A percentile compares a stretch with the other conserved stretches of the same genome.
Evolutionary conservation across 2,113 vertebrate genomes (phyloP).

Genomic region (Neotragus pygmaeus): DNA sequence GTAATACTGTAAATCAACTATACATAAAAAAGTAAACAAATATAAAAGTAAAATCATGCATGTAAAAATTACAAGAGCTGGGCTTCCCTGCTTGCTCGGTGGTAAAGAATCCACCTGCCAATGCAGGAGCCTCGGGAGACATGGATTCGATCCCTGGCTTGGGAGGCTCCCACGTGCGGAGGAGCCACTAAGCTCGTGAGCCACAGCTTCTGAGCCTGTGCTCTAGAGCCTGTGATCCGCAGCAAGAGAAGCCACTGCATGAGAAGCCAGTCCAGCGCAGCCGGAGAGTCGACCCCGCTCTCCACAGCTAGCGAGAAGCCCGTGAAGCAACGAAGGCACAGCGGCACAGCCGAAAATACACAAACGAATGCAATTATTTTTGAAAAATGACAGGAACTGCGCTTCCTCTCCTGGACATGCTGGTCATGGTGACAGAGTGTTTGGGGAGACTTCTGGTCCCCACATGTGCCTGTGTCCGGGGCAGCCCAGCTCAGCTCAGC

Average conservation of each 20-base stretch:
- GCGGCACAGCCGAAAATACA: neutral
- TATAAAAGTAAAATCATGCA: neutral
- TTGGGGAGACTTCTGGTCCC: neutral
- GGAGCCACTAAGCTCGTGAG: neutral
- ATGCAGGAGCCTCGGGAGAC: neutral
- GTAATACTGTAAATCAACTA: neutral
- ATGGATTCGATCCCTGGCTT: neutral
- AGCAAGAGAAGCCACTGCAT: neutral
- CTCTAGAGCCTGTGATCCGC: neutral
- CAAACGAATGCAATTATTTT: neutral
- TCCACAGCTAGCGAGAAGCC: neutral
- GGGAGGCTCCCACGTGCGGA: neutral
- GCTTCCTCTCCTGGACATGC: neutral
- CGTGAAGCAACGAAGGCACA: neutral
- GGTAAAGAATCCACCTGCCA: neutral
- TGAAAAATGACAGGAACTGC: neutral
- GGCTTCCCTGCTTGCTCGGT: neutral
- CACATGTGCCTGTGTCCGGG: neutral
- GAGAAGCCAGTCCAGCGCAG: neutral
- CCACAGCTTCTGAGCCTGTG: neutral
- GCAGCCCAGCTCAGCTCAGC: neutral
- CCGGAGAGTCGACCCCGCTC: rapidly evolving
- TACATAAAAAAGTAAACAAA: neutral
- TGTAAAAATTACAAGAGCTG: neutral
- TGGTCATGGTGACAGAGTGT: rapidly evolving